A percentile compares a stretch with the other conserved stretches of the same genome.
These are phyloP conservation scores for Chaetoderma sp. DNA, from an alignment of 2,888 invertebrate species.

Conservation along the genomic window DNA sequence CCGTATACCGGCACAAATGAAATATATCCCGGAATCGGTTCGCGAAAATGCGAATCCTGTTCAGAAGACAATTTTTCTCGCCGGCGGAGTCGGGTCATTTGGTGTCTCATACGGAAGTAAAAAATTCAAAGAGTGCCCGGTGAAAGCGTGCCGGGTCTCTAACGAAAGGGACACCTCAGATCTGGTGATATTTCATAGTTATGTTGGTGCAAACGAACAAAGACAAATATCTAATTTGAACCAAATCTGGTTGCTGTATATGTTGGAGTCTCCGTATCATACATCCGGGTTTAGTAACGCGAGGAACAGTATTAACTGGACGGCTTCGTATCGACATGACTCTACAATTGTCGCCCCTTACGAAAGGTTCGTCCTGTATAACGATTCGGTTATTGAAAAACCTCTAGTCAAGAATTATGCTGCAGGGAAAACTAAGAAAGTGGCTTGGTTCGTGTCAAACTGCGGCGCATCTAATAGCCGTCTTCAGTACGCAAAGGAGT, in stretches of 20 bases:
- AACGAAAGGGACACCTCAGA: slow-evolving; percentile 83
- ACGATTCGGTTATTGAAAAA: background rate
- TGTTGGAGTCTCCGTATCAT: slow-evolving; percentile 76
- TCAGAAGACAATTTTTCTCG: too few species aligned
- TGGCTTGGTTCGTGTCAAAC: slow-evolving; percentile 96
- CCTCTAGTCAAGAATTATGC: slow-evolving; percentile 25
- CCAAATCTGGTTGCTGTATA: slow-evolving; percentile 88
- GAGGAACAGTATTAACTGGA: slow-evolving; percentile 82
- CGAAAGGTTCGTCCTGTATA: slow-evolving; percentile 89
- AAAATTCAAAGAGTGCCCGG: slow-evolving; percentile 84
- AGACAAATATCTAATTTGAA: too few species aligned
- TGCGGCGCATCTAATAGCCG: slow-evolving; percentile 91
- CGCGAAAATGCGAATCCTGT: slow-evolving; percentile 21
- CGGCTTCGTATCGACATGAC: slow-evolving; percentile 92
- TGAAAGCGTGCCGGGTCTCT: slow-evolving; percentile 84
- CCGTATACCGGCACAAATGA: slow-evolving; percentile 37
- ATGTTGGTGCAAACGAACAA: too few species aligned
- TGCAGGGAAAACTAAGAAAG: slow-evolving; percentile 89
- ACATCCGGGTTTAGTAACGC: background rate
- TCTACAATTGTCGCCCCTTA: slow-evolving; percentile 96
- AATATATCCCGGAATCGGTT: slow-evolving; percentile 22
- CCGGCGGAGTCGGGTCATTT: too few species aligned
- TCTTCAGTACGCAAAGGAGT: slow-evolving; percentile 84
- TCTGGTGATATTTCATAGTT: slow-evolving; percentile 83
- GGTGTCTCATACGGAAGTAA: slow-evolving; percentile 72